Conservation (phyloP, 37 sponge, comb jelly and placozoan genomes). For the Trichoplax adhaerens region DNA sequence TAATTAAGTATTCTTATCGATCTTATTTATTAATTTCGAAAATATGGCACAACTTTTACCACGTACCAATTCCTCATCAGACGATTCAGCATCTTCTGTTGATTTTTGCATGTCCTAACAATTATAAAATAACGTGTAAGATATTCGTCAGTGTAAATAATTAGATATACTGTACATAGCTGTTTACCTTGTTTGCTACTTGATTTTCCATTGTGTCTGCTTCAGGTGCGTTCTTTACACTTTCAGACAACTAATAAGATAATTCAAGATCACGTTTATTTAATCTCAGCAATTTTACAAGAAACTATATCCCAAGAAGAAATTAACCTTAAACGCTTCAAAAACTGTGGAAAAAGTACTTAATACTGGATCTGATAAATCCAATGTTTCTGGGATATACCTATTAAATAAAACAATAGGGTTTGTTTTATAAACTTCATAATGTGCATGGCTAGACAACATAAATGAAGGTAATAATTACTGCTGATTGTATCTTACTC, state of each 20-base stretch:
- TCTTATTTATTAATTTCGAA: too few relatives aligned
- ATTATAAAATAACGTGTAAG: too few relatives aligned
- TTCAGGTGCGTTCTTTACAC: not conserved
- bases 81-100: too few relatives aligned
- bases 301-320: too few relatives aligned
- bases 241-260: not conserved
- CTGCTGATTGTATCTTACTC: slow-evolving; percentile 13
- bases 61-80: too few relatives aligned
- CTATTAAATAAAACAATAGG: slow-evolving; percentile 9
- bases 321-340: slow-evolving; percentile 55
- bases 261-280: not conserved
- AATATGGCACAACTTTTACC: too few relatives aligned
- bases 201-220: slow-evolving; percentile 3
- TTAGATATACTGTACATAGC: not conserved
- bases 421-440: not conserved
- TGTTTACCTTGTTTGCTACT: slow-evolving; percentile 4
- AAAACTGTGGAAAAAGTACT: slow-evolving; percentile 51
- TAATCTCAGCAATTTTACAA: too few relatives aligned
- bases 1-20: too few relatives aligned
- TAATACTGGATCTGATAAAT: slow-evolving; percentile 40
- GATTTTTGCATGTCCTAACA: too few relatives aligned
- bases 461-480: not conserved
- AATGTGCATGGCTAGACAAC: not conserved
- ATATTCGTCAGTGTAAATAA: not conserved
- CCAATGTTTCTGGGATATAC: slow-evolving; percentile 52